Conservation (phyloP, 2,113 vertebrate species). For the Psittacula cyanocephala region DNA sequence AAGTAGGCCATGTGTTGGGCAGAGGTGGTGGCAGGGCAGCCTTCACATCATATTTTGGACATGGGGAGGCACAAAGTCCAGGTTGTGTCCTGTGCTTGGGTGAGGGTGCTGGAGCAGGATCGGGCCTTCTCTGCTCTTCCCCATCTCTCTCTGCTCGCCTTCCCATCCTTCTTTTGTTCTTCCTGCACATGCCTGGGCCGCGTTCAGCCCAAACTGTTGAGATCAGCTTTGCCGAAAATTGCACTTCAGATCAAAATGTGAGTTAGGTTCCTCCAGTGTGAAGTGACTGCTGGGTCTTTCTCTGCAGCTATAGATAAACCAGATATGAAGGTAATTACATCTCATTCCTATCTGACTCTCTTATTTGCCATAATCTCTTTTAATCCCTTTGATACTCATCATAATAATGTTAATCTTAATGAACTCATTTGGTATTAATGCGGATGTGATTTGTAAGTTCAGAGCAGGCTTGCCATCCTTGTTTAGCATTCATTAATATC, state of each 20-base stretch:
- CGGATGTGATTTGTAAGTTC: constrained; percentile 70
- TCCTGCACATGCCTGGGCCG: constrained; percentile 34
- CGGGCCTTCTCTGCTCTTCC: fast-evolving
- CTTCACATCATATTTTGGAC: fast-evolving
- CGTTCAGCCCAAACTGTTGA: constrained; percentile 49
- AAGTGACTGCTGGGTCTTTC: constrained; percentile 26
- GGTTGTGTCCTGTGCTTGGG: not conserved
- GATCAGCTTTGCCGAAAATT: constrained; percentile 47
- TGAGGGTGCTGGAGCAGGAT: not conserved
- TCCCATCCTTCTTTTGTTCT: constrained; percentile 11
- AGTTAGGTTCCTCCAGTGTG: constrained; percentile 26
- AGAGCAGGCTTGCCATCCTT: constrained; percentile 47
- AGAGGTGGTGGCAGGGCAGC: not conserved
- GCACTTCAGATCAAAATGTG: constrained; percentile 12
- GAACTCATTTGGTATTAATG: constrained; percentile 72
- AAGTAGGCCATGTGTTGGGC: not conserved
- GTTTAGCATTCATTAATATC: constrained; percentile 63
- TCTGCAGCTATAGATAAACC: constrained; percentile 50
- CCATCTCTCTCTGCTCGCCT: not conserved
- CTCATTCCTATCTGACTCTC: constrained; percentile 57
- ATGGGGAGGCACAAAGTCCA: fast-evolving
- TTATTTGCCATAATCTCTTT: constrained; percentile 71
- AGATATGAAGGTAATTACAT: constrained; percentile 41
- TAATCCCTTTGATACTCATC: constrained; percentile 76
- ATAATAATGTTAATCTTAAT: constrained; percentile 78